Conservation (phyloP, 2,113 vertebrate genomes). For the Lynx canadensis region DNA sequence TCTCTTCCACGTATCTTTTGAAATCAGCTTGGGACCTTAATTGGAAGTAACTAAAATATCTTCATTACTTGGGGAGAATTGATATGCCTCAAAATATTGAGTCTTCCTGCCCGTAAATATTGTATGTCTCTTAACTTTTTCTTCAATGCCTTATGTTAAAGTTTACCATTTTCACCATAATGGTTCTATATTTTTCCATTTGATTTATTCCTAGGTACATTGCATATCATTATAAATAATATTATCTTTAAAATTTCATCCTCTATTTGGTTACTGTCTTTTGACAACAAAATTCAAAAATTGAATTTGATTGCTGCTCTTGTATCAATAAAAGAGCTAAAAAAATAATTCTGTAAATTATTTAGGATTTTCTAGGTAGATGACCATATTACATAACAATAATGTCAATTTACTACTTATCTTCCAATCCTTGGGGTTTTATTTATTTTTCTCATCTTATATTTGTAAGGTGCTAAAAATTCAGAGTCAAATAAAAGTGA, state of each 20-base stretch:
- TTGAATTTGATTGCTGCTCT: constrained; percentile 1
- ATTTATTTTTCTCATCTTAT: neutral
- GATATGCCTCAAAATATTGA: neutral
- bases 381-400: neutral
- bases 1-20: neutral
- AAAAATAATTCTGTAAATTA: neutral
- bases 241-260: neutral
- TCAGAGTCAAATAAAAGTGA: neutral
- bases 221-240: neutral
- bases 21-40: neutral
- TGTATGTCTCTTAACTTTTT: neutral
- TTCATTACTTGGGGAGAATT: neutral
- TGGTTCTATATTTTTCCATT: neutral
- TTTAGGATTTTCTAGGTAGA: neutral
- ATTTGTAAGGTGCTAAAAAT: neutral
- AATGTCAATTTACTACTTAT: neutral
- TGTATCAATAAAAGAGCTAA: neutral
- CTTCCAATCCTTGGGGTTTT: neutral
- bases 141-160: neutral
- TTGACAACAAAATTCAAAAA: neutral
- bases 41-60: neutral
- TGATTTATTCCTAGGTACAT: neutral
- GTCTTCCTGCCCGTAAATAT: neutral
- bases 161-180: neutral
- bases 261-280: neutral